Percentiles rank a stretch among this genome's conserved stretches.
phyloP scores from a whole-genome alignment of 2,888 invertebrate genomes.

The Metopia argyrocephala region DNA sequence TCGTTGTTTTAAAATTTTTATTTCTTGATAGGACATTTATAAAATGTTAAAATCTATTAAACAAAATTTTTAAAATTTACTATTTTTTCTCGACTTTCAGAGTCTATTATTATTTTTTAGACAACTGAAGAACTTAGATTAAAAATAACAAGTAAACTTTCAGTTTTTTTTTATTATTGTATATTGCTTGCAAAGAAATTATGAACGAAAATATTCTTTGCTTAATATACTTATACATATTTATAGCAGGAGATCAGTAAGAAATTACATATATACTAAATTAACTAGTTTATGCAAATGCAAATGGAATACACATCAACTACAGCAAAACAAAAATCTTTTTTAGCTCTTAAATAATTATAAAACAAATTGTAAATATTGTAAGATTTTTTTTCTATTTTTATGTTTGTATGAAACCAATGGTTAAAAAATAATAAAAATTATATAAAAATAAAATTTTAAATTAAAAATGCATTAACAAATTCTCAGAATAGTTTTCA shows the following conservation, averaged over 20 bases:
- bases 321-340: conserved; percentile 51
- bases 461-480: conserved; percentile 65
- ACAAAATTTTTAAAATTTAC: not conserved
- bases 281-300: conserved; percentile 46
- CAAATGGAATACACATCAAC: conserved; percentile 54
- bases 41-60: not conserved
- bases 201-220: not conserved
- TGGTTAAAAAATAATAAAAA: conserved; percentile 71
- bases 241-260: conserved; percentile 17
- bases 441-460: conserved; percentile 70
- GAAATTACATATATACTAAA: conserved; percentile 29
- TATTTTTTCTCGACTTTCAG: not conserved
- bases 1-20: not conserved
- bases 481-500: too few relatives aligned
- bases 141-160: not conserved
- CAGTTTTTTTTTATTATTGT: not conserved
- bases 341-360: conserved; percentile 53
- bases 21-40: not conserved
- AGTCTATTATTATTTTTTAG: not conserved
- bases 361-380: conserved; percentile 72
- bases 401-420: conserved; percentile 75
- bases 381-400: conserved; percentile 75
- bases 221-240: not conserved
- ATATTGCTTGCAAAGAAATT: conserved; percentile 16
- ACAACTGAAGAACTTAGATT: not conserved